Conservation (phyloP, 53 echinoderm and acorn worm species). For the Echinarachnius parma region DNA sequence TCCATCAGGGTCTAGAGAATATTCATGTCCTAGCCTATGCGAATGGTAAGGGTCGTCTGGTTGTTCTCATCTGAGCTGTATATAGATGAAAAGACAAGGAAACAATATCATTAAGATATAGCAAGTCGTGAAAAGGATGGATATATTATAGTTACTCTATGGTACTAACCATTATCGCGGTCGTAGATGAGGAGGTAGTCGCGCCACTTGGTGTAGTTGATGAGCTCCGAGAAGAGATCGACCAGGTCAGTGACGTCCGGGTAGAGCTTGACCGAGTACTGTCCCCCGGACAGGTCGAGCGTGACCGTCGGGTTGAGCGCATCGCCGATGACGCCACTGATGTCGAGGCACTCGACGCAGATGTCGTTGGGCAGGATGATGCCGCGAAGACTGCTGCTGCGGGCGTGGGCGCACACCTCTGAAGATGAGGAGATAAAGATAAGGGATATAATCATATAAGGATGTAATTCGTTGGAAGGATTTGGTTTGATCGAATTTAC, state of each 20-base stretch:
- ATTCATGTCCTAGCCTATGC: no score
- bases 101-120: no score
- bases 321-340: constrained; percentile 75
- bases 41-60: no score
- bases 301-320: constrained; percentile 80
- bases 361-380: constrained; percentile 82
- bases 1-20: no score
- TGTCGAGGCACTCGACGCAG: constrained; percentile 67
- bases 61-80: no score
- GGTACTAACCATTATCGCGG: constrained; percentile 65
- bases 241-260: constrained; percentile 65
- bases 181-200: constrained; percentile 90
- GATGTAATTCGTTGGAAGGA: no score
- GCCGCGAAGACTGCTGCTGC: constrained; percentile 60
- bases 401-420: constrained; percentile 71
- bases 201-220: constrained; percentile 92
- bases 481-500: no score
- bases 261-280: constrained; percentile 69
- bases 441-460: no score
- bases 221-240: constrained; percentile 54
- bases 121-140: no score
- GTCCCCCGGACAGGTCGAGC: constrained; percentile 59
- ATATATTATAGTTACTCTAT: no score
- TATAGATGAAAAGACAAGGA: no score
- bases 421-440: background rate